Evolutionary conservation across 1,140 invertebrate species (phyloP), one percentile per base, ranked within the genome.

Genomic region (Orius insidiosus): DNA sequence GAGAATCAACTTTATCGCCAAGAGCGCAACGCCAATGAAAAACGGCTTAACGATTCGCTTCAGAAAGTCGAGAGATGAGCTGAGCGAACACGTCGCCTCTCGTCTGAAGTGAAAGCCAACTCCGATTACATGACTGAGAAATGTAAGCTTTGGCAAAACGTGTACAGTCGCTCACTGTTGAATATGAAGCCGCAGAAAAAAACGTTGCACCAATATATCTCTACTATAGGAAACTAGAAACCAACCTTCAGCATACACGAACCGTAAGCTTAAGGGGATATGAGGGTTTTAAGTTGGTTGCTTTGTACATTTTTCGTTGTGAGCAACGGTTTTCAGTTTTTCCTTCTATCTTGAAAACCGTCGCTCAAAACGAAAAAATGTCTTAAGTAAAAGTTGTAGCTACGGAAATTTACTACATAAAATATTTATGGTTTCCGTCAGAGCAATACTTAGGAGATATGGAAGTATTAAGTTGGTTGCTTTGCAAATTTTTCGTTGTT

Each of bases 151-250:
- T 86, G 13, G 78, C 86, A 58, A 71, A 74, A 10, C 89, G 87
- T 61, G 68, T 78, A 16, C 69, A 74, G 10, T 74, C 77, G 8
- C 86, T 82, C 55, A 88, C 85, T 58, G 79, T 80, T 49, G 86
- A 94, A 66, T 84, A 90, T 48, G 64, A 71, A 24, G 69, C 75
- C 8, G 63, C 92, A 5, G 84, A n/a, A n/a, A 88, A 64, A 83
- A 89, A 52, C 83, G 84, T 58, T 81, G 80, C 56, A 78, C 78
- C 55, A 80, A 77, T 85, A 84, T 48, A 80, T 71, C 53, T 66
- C 73, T 19, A 83, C 78, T 1, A 79, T 88, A 45, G 73, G 77
- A 89, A 92, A 65, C 85, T 90, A 56, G 88, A 95, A 62, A 75
- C 85, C 50, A 78, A 78, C 7, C 67, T 87, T 16, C 77, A 74